Evolutionary conservation across 2,888 invertebrate genomes (phyloP).

Genomic region (Erebia ligea): DNA sequence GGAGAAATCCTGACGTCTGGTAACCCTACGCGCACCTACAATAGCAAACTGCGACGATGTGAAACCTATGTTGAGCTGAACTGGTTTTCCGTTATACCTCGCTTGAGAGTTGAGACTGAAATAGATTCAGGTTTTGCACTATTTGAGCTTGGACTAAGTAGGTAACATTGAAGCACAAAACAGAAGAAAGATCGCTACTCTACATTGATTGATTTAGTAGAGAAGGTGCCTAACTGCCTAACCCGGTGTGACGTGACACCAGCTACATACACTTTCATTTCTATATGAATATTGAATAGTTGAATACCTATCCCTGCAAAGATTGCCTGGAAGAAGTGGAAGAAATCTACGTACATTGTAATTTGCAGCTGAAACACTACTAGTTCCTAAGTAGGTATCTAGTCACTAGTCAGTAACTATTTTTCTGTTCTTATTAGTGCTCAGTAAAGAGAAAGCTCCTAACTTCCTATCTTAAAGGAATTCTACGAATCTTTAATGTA

Average conservation of each 20-base stretch:
- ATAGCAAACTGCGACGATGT: slow-evolving; percentile 34
- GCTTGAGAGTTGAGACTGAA: slow-evolving; percentile 23
- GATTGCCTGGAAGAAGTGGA: neutral
- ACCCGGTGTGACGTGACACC: neutral
- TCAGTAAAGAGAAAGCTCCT: too few relatives aligned
- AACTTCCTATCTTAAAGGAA: too few relatives aligned
- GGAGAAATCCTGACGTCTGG: too few relatives aligned
- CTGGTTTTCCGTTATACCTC: slow-evolving; percentile 36
- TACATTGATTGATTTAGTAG: neutral
- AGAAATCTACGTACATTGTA: too few relatives aligned
- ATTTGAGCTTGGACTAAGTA: slow-evolving; percentile 1
- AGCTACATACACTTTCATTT: neutral
- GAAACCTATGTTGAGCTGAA: slow-evolving; percentile 34
- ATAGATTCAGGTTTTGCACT: slow-evolving; percentile 18
- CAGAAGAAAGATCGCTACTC: neutral
- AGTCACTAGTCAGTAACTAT: too few relatives aligned
- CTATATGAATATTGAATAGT: neutral
- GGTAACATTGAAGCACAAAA: neutral
- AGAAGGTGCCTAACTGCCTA: neutral
- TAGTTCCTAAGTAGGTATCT: too few relatives aligned
- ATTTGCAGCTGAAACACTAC: too few relatives aligned
- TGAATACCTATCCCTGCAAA: neutral
- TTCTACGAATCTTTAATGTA: too few relatives aligned
- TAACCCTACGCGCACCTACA: slow-evolving; percentile 27
- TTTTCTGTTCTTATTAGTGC: too few relatives aligned